Evolutionary conservation across 2,888 invertebrate genomes (phyloP).

Genomic region (Herminia tarsipennalis): DNA sequence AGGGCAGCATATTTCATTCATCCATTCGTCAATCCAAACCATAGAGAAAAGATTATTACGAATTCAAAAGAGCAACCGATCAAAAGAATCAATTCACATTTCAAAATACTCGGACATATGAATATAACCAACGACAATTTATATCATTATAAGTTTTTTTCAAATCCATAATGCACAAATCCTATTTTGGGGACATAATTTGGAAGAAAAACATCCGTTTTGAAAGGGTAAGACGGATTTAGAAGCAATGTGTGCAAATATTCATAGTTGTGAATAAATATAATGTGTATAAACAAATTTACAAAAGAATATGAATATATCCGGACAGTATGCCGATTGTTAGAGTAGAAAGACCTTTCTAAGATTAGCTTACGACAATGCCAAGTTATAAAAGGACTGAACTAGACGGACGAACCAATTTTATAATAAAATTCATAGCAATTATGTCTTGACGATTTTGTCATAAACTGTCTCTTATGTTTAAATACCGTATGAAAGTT

Average conservation of each 20-base stretch:
- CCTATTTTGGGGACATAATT: slow-evolving; percentile 58
- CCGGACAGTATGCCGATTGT: slow-evolving; percentile 59
- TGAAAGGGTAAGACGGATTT: slow-evolving; percentile 62
- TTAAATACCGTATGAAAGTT: slow-evolving; percentile 29
- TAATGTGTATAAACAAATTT: slow-evolving; percentile 77
- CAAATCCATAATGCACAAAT: slow-evolving; percentile 52
- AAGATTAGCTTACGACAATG: slow-evolving; percentile 54
- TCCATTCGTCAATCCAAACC: slow-evolving; percentile 23
- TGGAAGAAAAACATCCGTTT: slow-evolving; percentile 74
- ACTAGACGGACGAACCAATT: slow-evolving; percentile 45
- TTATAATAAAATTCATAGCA: slow-evolving; percentile 46
- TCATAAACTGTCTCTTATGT: slow-evolving; percentile 26
- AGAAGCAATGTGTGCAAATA: slow-evolving; percentile 67
- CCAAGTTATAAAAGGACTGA: slow-evolving; percentile 32
- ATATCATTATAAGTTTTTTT: slow-evolving; percentile 49
- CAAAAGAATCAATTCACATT: slow-evolving; percentile 31
- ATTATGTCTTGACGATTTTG: slow-evolving; percentile 40
- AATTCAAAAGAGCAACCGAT: slow-evolving; percentile 36
- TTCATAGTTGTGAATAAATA: slow-evolving; percentile 69
- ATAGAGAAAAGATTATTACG: slow-evolving; percentile 29
- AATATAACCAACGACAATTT: slow-evolving; percentile 36
- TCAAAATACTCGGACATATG: slow-evolving; percentile 33
- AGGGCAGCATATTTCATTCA: slow-evolving; percentile 23
- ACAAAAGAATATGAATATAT: slow-evolving; percentile 71
- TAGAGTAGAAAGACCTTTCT: slow-evolving; percentile 49